A percentile compares a stretch with the other conserved stretches of the same genome.
Evolutionary conservation across 2,113 vertebrate species (phyloP).

Genomic region (Agapornis roseicollis): DNA sequence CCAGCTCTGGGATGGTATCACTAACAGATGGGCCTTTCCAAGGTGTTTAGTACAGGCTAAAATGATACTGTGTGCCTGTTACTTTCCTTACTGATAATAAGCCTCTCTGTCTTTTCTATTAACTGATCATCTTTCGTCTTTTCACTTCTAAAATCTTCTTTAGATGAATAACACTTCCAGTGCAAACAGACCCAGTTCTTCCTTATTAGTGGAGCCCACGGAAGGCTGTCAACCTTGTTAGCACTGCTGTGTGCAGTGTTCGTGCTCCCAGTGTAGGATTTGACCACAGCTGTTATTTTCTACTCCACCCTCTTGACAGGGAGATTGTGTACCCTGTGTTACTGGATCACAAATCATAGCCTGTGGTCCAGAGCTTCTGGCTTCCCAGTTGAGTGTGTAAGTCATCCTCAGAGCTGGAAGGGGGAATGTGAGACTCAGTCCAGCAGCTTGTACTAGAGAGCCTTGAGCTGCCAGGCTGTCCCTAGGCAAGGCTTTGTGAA

Average conservation of each 20-base stretch:
- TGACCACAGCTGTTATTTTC: background rate
- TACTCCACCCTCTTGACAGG: background rate
- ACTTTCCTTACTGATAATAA: background rate
- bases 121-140: background rate
- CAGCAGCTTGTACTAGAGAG: background rate
- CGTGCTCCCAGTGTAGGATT: background rate
- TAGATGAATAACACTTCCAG: background rate
- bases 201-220: background rate
- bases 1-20: background rate
- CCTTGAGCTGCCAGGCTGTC: background rate
- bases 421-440: background rate
- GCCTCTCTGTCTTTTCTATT: background rate
- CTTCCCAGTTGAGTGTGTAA: background rate
- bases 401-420: background rate
- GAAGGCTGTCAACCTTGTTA: rapidly evolving
- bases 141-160: background rate
- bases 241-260: background rate
- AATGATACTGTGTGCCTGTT: background rate
- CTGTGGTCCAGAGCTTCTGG: background rate
- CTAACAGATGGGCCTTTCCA: background rate
- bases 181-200: background rate
- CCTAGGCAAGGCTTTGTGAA: background rate
- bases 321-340: background rate
- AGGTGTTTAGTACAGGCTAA: background rate
- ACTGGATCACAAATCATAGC: background rate